Percentiles rank a stretch among this genome's conserved stretches.
Conservation (phyloP, 2,888 invertebrate genomes). For the Baccha elongata region DNA sequence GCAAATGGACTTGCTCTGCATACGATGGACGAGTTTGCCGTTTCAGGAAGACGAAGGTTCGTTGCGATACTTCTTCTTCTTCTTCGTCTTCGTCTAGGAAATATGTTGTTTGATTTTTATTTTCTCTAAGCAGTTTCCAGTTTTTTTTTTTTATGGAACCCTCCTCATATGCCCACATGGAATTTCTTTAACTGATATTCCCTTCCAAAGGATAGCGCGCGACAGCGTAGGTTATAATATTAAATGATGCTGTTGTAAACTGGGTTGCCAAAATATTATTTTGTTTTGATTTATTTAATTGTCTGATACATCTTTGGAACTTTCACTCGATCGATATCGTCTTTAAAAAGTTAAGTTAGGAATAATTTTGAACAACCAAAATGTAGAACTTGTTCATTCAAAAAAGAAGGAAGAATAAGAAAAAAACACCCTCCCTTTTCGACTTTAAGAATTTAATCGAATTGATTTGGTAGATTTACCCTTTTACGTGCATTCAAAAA, state of each 20-base stretch:
- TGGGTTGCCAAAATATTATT: slow-evolving; percentile 36
- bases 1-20: slow-evolving; percentile 72
- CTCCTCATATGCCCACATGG: slow-evolving; percentile 67
- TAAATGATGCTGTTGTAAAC: slow-evolving; percentile 16
- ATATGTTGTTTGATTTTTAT: background rate
- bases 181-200: slow-evolving; percentile 70
- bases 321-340: too few species aligned
- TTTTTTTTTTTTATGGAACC: slow-evolving; percentile 43
- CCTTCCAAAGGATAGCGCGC: slow-evolving; percentile 64
- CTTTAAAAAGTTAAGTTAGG: too few species aligned
- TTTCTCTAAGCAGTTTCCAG: slow-evolving; percentile 15
- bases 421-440: too few species aligned
- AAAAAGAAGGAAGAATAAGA: too few species aligned
- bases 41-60: slow-evolving; percentile 69
- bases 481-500: too few species aligned
- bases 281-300: too few species aligned
- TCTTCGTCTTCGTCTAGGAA: slow-evolving; percentile 20
- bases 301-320: too few species aligned
- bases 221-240: slow-evolving; percentile 21
- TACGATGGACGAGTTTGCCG: slow-evolving; percentile 58
- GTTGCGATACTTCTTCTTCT: slow-evolving; percentile 16
- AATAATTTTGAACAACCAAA: too few species aligned
- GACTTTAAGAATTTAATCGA: too few species aligned
- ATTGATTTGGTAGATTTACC: too few species aligned
- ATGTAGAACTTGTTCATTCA: too few species aligned